Conservation (phyloP, 2,797 vertebrate species). For the Spinibarbus caldwelli region DNA sequence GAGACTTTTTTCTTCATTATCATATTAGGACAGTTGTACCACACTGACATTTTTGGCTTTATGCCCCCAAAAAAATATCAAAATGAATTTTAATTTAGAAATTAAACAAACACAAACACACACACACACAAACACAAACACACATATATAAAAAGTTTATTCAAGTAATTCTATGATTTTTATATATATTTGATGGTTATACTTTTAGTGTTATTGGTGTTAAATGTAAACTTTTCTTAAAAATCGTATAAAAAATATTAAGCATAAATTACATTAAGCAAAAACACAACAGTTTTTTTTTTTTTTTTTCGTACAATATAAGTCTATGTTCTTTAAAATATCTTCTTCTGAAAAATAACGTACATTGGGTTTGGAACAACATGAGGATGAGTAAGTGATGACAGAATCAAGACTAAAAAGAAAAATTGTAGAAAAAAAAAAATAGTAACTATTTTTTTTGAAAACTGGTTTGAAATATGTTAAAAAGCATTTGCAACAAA, state of each 20-base stretch:
- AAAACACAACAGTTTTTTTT: no score
- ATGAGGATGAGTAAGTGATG: no score
- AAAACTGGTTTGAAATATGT: no score
- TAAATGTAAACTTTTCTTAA: background rate
- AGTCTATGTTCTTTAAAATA: no score
- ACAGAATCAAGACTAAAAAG: no score
- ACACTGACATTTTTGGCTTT: background rate
- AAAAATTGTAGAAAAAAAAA: no score
- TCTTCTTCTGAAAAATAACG: no score
- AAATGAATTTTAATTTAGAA: background rate
- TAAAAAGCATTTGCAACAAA: no score
- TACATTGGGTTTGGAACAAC: no score
- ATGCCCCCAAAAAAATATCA: background rate
- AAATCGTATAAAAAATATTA: background rate
- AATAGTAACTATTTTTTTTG: no score
- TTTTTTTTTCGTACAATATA: no score
- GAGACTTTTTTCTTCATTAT: background rate
- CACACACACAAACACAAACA: background rate
- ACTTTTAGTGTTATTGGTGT: background rate
- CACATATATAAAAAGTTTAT: background rate
- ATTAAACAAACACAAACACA: background rate
- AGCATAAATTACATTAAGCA: background rate
- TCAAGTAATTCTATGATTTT: background rate
- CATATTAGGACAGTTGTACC: background rate
- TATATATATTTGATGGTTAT: background rate